Base-by-base conservation (phyloP, 2,113 vertebrate species). In the Cavia porcellus region DNA sequence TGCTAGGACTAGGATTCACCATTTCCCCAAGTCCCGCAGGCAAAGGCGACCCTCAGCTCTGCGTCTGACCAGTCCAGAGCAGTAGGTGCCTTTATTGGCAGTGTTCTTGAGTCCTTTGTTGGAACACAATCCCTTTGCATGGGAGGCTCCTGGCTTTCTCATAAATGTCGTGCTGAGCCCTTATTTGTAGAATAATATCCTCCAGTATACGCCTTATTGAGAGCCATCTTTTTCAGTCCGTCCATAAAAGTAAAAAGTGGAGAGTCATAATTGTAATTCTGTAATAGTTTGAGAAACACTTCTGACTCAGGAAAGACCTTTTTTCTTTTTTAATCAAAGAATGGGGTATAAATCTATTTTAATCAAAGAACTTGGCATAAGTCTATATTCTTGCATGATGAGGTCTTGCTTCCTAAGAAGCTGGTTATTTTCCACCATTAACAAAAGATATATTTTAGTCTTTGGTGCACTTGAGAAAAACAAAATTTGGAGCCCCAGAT, bases 181-280 rank as follows among this genome's bases (percentile, higher is more conserved):
- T 98, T 97, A 97, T 98, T 98, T 97, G 97, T 95, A 95, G 97
- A 95, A 96, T 96, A 97, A 97, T 97, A 93, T 95, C 88, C 25
- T 96, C 70, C 95, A 64, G 83, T 87, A 94, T 88, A 95, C 35
- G 89, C 85, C 97, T 85, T 91, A 83, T 90, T 79, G 64, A 95
- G 66, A 93, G 62, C 62, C 88, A 95, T 92, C 61, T 95, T 94
- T 96, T 98, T 86, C 88, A 93, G 94, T 32, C 52, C 50, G 75
- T 80, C 32, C 94, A 86, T 96, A 93, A 93, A 89, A 97, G 70
- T 89, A 96, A 91, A 89, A 97, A 94, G n/a, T 88, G 42, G 61
- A 97, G 84, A 96, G 87, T 96, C 95, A 85, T 92, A 95, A 95
- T 96, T 96, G 95, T 92, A 96, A 94, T 91, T 70, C 93, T 95